These are phyloP conservation scores for Laticauda laticaudata DNA, from an alignment of 2,113 vertebrate species.

Conservation along the genomic window DNA sequence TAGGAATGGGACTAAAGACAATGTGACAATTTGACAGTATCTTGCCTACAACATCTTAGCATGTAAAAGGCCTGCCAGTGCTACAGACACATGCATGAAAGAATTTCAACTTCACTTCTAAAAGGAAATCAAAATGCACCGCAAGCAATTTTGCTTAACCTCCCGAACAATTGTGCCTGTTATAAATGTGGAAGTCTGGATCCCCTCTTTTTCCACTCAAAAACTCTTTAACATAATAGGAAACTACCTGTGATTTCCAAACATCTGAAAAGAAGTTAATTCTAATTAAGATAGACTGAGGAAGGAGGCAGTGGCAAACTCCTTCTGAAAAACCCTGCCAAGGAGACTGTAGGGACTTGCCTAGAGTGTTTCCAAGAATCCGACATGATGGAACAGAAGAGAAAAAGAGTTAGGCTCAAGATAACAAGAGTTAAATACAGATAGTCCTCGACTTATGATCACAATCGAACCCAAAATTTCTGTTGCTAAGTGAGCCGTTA, in stretches of 20 bases:
- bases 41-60: neutral
- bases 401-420: too few species aligned
- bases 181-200: neutral
- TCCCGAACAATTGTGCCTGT: neutral
- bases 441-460: too few species aligned
- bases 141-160: neutral
- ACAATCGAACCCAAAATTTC: too few species aligned
- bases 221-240: rapidly evolving
- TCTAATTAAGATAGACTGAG: neutral
- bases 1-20: neutral
- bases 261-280: neutral
- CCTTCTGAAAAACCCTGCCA: neutral
- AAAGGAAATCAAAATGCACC: neutral
- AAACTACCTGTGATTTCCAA: neutral
- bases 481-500: too few species aligned
- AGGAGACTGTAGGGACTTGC: too few species aligned
- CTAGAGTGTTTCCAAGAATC: too few species aligned
- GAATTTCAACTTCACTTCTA: neutral
- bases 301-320: neutral
- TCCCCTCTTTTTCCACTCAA: neutral
- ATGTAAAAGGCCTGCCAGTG: neutral
- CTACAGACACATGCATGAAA: neutral
- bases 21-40: neutral
- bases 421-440: too few species aligned
- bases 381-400: too few species aligned